Evolutionary conservation across 2,113 vertebrate species (phyloP).

Genomic region (Cichladusa arquata): DNA sequence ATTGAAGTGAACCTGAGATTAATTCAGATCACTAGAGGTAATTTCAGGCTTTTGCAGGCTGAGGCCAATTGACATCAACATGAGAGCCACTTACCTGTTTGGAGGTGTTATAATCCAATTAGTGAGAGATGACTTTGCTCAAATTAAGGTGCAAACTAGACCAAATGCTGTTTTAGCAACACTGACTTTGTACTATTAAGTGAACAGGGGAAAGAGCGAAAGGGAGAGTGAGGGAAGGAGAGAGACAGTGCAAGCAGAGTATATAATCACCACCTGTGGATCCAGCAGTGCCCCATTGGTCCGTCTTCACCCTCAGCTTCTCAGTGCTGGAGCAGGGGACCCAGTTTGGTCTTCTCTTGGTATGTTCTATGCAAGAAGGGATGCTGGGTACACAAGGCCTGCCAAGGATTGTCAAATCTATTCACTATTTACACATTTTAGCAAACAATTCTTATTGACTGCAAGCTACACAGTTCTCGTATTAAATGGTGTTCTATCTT

Average conservation of each 20-base stretch:
- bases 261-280: background rate
- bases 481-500: background rate
- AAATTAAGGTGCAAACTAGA: background rate
- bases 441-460: background rate
- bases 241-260: no score
- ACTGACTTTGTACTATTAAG: background rate
- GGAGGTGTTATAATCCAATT: fast-evolving
- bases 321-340: background rate
- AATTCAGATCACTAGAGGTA: background rate
- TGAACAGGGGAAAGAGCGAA: background rate
- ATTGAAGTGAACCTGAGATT: background rate
- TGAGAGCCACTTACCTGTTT: background rate
- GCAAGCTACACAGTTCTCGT: background rate
- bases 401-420: background rate
- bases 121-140: background rate
- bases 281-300: background rate
- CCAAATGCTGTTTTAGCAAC: background rate
- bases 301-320: background rate
- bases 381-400: background rate
- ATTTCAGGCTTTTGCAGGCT: background rate
- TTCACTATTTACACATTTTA: background rate
- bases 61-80: background rate
- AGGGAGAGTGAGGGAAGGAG: background rate
- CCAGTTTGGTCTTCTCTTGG: fast-evolving
- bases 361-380: background rate